Conservation (phyloP, 2,888 invertebrate species). For the Cerceris rybyensis region DNA sequence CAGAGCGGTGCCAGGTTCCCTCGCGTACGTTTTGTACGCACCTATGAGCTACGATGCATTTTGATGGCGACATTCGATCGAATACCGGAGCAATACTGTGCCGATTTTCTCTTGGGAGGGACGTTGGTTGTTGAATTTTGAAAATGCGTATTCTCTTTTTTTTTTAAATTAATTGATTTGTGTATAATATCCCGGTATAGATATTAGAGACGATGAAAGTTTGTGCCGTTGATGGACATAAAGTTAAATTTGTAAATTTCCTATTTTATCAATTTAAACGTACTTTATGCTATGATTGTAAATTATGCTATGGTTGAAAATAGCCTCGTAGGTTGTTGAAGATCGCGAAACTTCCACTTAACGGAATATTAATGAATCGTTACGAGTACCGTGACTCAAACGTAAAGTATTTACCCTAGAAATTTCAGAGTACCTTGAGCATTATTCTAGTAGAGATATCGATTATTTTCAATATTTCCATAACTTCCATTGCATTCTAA, state of each 20-base stretch:
- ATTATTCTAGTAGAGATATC: slow-evolving; percentile 30
- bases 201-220: too few relatives aligned
- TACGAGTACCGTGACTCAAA: slow-evolving; percentile 42
- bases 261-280: background rate
- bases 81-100: slow-evolving; percentile 58
- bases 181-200: too few relatives aligned
- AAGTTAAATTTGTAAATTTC: background rate
- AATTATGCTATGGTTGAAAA: background rate
- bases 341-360: slow-evolving; percentile 41
- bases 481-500: background rate
- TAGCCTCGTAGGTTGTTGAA: slow-evolving; percentile 40
- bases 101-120: slow-evolving; percentile 17
- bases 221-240: too few relatives aligned
- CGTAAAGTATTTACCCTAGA: slow-evolving; percentile 29
- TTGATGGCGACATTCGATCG: slow-evolving; percentile 58
- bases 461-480: slow-evolving; percentile 34
- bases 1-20: slow-evolving; percentile 64
- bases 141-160: background rate
- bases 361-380: slow-evolving; percentile 62
- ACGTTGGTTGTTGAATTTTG: background rate
- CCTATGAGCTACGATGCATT: slow-evolving; percentile 58
- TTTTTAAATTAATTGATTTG: background rate
- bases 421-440: slow-evolving; percentile 19
- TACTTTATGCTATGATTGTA: background rate
- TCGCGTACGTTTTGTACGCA: slow-evolving; percentile 47